Evolutionary conservation across 2,113 vertebrate species (phyloP).

Genomic region (Ceratotherium simum): DNA sequence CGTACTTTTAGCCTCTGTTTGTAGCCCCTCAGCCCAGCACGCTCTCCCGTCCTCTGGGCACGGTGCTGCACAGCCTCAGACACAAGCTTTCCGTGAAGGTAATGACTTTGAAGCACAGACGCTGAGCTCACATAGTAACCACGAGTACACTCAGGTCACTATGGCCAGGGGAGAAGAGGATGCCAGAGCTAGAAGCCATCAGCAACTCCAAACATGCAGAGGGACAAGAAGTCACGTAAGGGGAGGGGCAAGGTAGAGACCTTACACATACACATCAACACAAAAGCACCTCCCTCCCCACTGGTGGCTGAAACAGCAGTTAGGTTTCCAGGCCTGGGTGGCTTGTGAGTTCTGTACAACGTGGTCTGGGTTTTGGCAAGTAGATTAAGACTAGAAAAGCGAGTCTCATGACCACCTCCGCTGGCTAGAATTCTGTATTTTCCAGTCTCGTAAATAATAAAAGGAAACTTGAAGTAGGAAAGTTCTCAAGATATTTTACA

Average conservation of each 20-base stretch:
- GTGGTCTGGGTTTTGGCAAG: neutral
- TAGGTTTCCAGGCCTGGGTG: neutral
- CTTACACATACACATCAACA: neutral
- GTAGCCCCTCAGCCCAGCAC: neutral
- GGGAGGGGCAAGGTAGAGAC: neutral
- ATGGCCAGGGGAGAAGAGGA: neutral
- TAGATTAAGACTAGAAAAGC: slow-evolving; percentile 24
- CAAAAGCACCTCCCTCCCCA: neutral
- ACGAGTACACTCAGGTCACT: slow-evolving; percentile 8
- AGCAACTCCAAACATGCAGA: neutral
- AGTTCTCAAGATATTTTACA: slow-evolving; percentile 22
- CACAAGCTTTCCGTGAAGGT: neutral
- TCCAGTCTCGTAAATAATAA: slow-evolving; percentile 25
- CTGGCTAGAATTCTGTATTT: slow-evolving; percentile 18
- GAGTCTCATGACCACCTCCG: neutral
- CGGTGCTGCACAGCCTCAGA: neutral
- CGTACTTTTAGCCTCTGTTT: neutral
- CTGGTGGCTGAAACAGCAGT: neutral
- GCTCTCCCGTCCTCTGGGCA: neutral
- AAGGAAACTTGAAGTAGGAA: slow-evolving; percentile 26
- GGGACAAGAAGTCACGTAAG: neutral
- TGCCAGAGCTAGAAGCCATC: slow-evolving; percentile 30
- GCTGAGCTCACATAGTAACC: slow-evolving; percentile 61
- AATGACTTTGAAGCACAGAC: slow-evolving; percentile 38
- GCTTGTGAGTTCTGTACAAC: neutral